A percentile compares a stretch with the other conserved stretches of the same genome.
Conservation (phyloP, 2,888 invertebrate genomes). For the Pelosia muscerda region DNA sequence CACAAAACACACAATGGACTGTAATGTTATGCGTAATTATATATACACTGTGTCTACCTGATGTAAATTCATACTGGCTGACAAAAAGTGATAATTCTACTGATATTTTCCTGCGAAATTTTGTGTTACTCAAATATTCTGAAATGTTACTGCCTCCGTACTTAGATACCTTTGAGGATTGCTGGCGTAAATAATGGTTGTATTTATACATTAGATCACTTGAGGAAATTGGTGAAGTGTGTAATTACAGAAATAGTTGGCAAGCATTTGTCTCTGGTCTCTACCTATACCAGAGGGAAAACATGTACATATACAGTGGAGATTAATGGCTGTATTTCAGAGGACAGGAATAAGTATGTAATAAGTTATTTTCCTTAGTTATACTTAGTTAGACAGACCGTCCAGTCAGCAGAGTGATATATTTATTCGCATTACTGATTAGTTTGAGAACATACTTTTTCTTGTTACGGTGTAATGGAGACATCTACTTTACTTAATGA, state of each 20-base stretch:
- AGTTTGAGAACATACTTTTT: constrained; percentile 2
- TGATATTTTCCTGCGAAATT: too few relatives aligned
- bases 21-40: constrained; percentile 3
- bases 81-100: not conserved
- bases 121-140: too few relatives aligned
- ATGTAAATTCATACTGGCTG: not conserved
- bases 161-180: too few relatives aligned
- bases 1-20: not conserved
- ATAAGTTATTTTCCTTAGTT: not conserved
- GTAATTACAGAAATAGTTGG: too few relatives aligned
- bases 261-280: too few relatives aligned
- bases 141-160: too few relatives aligned
- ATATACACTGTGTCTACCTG: not conserved
- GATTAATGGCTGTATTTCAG: not conserved
- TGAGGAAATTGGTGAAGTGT: too few relatives aligned
- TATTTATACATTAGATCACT: too few relatives aligned
- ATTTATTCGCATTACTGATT: not conserved
- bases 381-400: too few relatives aligned
- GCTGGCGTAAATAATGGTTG: too few relatives aligned
- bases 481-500: constrained; percentile 5
- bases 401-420: not conserved
- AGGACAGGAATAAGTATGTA: not conserved
- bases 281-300: too few relatives aligned
- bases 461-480: not conserved
- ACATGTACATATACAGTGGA: too few relatives aligned